A percentile compares a stretch with the other conserved stretches of the same genome.
Conservation (phyloP, 2,797 vertebrate genomes). For the Periophthalmus magnuspinnatus region DNA sequence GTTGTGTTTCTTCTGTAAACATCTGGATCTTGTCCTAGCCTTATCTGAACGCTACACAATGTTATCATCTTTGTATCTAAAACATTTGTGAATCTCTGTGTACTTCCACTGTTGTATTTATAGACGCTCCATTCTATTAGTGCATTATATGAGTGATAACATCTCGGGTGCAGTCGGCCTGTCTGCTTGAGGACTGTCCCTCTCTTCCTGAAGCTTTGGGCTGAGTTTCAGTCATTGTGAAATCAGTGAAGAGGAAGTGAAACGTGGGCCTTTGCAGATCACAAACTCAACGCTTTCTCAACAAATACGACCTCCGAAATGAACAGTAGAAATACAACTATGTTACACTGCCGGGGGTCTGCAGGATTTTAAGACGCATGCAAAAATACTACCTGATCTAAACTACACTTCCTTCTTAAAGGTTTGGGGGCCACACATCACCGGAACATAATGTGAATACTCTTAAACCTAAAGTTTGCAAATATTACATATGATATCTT, state of each 20-base stretch:
- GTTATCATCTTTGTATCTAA: conserved; percentile 44
- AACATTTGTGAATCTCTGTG: conserved; percentile 14
- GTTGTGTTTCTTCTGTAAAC: not conserved
- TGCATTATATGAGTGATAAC: conserved; percentile 11
- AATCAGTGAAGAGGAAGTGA: conserved; percentile 52
- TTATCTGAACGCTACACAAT: conserved; percentile 46
- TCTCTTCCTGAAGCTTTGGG: conserved; percentile 30
- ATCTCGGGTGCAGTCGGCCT: conserved; percentile 16
- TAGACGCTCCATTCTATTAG: conserved; percentile 23
- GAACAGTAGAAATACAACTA: not conserved
- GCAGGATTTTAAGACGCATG: too few relatives aligned
- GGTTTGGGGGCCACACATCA: too few relatives aligned
- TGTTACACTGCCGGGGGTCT: too few relatives aligned
- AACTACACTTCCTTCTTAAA: too few relatives aligned
- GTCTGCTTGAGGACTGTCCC: conserved; percentile 44
- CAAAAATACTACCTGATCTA: too few relatives aligned
- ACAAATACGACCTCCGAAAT: not conserved
- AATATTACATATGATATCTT: too few relatives aligned
- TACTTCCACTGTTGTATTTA: conserved; percentile 28
- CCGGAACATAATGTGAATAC: too few relatives aligned
- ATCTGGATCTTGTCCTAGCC: not conserved
- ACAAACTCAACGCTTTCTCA: conserved; percentile 29
- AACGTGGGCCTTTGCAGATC: conserved; percentile 19
- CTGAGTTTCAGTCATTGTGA: conserved; percentile 22
- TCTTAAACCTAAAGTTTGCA: too few relatives aligned